Conservation (phyloP, 2,797 vertebrate species). For the Chloroceryle amazona region DNA sequence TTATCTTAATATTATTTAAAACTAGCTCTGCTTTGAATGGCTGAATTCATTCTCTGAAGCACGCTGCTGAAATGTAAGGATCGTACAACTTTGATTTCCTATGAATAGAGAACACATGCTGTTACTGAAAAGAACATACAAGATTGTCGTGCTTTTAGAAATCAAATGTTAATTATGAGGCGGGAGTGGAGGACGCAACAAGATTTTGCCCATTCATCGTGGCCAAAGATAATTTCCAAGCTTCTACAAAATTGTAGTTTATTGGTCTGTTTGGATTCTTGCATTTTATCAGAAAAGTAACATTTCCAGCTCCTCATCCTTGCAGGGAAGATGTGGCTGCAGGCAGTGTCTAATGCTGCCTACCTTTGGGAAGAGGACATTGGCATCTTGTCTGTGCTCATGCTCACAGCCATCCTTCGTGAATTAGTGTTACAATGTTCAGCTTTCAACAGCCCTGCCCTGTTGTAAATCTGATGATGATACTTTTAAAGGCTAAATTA, state of each 20-base stretch:
- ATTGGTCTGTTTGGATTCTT: neutral
- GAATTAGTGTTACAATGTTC: neutral
- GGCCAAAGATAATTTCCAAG: constrained; percentile 10
- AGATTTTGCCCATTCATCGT: constrained; percentile 2
- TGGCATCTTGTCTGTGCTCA: neutral
- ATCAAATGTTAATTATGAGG: constrained; percentile 65
- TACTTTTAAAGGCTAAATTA: neutral
- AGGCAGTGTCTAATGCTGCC: neutral
- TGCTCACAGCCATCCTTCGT: neutral
- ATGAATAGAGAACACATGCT: constrained; percentile 67
- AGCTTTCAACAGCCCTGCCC: neutral
- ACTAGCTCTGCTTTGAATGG: constrained; percentile 25
- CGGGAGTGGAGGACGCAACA: constrained; percentile 2
- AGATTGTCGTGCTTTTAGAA: constrained; percentile 57
- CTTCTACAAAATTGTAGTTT: neutral
- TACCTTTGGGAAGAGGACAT: neutral
- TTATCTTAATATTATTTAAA: constrained; percentile 35
- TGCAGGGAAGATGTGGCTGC: neutral
- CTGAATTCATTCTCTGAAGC: constrained; percentile 43
- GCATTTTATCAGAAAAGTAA: neutral
- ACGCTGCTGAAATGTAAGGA: constrained; percentile 52
- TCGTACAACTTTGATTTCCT: constrained; percentile 62
- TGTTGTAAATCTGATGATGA: neutral
- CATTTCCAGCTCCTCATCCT: neutral
- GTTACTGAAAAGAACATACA: constrained; percentile 63